Percentiles rank a stretch among this genome's conserved stretches.
phyloP scores from a whole-genome alignment of 2,888 invertebrate genomes.

The Aquatica leii region DNA sequence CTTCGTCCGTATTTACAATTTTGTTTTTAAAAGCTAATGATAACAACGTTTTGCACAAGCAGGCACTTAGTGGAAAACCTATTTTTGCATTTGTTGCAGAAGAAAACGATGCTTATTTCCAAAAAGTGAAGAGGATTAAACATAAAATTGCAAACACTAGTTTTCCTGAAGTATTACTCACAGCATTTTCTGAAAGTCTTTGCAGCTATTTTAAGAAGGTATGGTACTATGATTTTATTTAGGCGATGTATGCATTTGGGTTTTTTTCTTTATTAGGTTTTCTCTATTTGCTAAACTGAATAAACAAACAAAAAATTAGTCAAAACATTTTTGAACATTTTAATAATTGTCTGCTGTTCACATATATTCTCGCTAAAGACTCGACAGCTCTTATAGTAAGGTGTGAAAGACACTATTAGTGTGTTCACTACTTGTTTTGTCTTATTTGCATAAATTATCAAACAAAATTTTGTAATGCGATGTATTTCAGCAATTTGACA shows the following conservation, averaged over 20 bases:
- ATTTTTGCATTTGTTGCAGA: background rate
- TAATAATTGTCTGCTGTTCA: too few species aligned
- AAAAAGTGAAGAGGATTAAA: conserved; percentile 5
- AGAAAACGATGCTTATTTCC: background rate
- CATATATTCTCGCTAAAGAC: too few species aligned
- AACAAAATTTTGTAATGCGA: too few species aligned
- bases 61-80: background rate
- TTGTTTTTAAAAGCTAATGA: conserved; percentile 4
- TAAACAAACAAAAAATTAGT: too few species aligned
- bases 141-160: background rate
- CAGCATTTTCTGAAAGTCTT: conserved; percentile 2
- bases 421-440: too few species aligned
- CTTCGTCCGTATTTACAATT: background rate
- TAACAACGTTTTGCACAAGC: background rate
- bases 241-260: background rate
- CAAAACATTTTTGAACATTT: too few species aligned
- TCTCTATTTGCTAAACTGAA: too few species aligned
- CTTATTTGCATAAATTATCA: too few species aligned
- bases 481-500: too few species aligned
- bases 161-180: conserved; percentile 5
- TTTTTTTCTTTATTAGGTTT: background rate
- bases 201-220: background rate
- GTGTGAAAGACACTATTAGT: too few species aligned
- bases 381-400: too few species aligned
- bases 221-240: background rate